These are phyloP conservation scores for Leguminivora glycinivorella DNA, from an alignment of 1,140 invertebrate species.

Conservation along the genomic window DNA sequence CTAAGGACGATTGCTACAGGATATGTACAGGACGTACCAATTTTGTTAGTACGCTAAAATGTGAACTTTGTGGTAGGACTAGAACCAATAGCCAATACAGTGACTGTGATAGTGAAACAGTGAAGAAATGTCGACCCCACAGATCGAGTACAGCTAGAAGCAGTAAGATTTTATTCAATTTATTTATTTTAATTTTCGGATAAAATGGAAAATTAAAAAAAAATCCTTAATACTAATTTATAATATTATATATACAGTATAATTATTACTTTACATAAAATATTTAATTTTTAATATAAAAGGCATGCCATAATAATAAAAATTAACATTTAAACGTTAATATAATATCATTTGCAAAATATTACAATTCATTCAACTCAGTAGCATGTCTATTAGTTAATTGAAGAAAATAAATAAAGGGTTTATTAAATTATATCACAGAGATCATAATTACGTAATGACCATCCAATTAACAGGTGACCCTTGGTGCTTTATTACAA, in stretches of 20 bases:
- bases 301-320: neutral
- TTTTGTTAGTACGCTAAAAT: conserved; percentile 50
- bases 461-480: neutral
- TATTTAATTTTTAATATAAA: neutral
- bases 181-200: conserved; percentile 1
- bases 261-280: neutral
- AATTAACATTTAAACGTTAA: neutral
- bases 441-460: neutral
- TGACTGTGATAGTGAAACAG: conserved; percentile 74
- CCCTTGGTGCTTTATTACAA: neutral
- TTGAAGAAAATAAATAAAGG: neutral
- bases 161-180: conserved; percentile 61
- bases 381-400: neutral
- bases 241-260: neutral
- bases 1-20: conserved; percentile 39
- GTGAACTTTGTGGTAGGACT: conserved; percentile 69
- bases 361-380: neutral
- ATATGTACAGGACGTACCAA: conserved; percentile 11
- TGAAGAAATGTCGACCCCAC: conserved; percentile 60
- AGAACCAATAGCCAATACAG: conserved; percentile 66
- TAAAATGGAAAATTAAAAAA: neutral
- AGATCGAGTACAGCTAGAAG: conserved; percentile 63
- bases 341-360: neutral
- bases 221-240: too few species aligned
- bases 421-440: neutral